Evolutionary conservation across 2,888 invertebrate genomes (phyloP), one percentile per base, ranked within the genome.

Genomic region (Harpalus rufipes): DNA sequence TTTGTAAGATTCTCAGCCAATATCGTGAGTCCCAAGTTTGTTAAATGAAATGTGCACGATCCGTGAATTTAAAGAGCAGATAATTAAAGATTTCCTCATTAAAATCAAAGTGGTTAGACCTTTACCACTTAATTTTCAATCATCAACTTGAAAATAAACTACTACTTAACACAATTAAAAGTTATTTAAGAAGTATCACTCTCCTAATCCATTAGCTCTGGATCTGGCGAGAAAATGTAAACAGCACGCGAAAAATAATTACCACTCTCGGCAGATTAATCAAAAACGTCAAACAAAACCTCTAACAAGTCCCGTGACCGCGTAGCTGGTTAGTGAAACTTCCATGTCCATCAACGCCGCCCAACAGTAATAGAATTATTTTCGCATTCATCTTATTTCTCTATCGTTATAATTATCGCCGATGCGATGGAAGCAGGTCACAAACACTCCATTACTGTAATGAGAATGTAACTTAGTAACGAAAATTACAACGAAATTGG

Each of bases 361-460:
- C 4, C 56, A n/a, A 14, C 59, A 16, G 58, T 83, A 83, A 83
- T 83, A 83, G 59, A 61, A 83, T 83, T 83, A 83, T 74, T 74
- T 83, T 83, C 83, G 56, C 74, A 76, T 83, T 83, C 74, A 74
- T 83, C 83, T 83, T 83, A 61, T 76, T 59, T 61, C 59, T 74
- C 21, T 44, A 74, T 74, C 74, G 74, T 74, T 74, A 83, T 83
- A 83, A 82, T 82, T 82, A 82, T 58, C 32, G n/a, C 7, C 56
- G 72, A 82, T 74, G 68, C 39, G 74, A 18, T 25, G 82, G 72
- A 58, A 32, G 18, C 61, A 44, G 61, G 81, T 14, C 10, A 44
- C n/a, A 39, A 39, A 16, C 44, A 18, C 58, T 25, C 78, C 78
- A 78, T 76, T 76, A 76, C 25, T 1, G 58, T 58, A 78, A 78